Evolutionary conservation across 2,113 vertebrate genomes (phyloP), one percentile per base, ranked within the genome.

Genomic region (Oncorhynchus gorbuscha): DNA sequence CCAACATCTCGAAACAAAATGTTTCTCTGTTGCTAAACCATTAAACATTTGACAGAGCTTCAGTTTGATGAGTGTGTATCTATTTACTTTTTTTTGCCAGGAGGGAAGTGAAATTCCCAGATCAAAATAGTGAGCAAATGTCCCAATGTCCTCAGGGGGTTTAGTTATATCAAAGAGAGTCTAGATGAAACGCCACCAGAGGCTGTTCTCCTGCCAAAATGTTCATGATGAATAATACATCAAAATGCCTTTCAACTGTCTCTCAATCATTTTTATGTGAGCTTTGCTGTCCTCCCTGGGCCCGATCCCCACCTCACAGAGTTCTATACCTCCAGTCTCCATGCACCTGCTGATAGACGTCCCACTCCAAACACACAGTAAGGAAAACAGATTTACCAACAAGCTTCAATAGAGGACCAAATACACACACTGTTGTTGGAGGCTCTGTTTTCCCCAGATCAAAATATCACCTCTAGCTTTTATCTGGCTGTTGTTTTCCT

Each of bases 171-270:
- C 76, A 86, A 85, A 85, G 78, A 73, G 20, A 72, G 55, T 72
- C 45, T 64, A 2, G 61, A 81, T 85, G 75, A 89, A 85, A 85
- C n/a, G 1, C 48, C 75, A 73, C 26, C 78, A 75, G 66, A 39
- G 69, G 73, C 79, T 69, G 39, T 73, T 66, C 28, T 73, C 74
- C 51, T 86, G 69, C 72, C 76, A 48, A 74, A 3, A 76, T 51
- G 72, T 74, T 69, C 59, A 30, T 26, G 72, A 71, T 77, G 64
- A 74, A 72, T 71, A 48, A 30, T 87, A 80, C 85, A 91, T 88
- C 76, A 84, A 64, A 85, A 75, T 7, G 45, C 24, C 69, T 73
- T 80, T 88, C 32, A 86, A 76, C 61, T 80, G 72, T 72, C 76
- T 82, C 67, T 81, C 71, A 84, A 81, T 69, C 22, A 69, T 79